Base-by-base conservation (phyloP, 2,797 vertebrate genomes). In the Chromis chromis region DNA sequence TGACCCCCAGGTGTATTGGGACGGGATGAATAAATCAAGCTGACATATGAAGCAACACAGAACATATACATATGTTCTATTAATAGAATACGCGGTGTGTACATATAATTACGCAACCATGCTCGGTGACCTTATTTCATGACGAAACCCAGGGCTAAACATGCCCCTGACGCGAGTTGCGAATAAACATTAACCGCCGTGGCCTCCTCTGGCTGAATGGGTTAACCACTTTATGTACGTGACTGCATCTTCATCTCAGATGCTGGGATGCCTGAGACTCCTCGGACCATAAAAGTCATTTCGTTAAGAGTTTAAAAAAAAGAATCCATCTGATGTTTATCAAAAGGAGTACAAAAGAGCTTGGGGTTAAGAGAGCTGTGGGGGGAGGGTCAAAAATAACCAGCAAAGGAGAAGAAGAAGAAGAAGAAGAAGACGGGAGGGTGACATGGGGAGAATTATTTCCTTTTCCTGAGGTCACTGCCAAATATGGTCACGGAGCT, bases 21-120 rank as follows among this genome's bases (percentile, higher is more conserved):
- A 89, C 77, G 46, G 61, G 70, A 79, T 50, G 71, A 86, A 91
- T 92, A 89, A 92, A 92, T 93, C 87, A 91, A 81, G 60, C 24
- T 76, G 90, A 89, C 88, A 89, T 49, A 82, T 72, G 69, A 63
- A 64, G 73, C 63, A 76, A 79, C 66, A 86, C 75, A 75, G 59
- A 69, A 82, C 67, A 86, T 74, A 81, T 68, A 86, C 71, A 46
- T 49, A 48, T 33, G 40, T 31, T 72, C 84, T 88, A 85, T 79
- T 76, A 80, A 87, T 90, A 86, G 86, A 76, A 53, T 64, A 59
- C 77, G 77, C 40, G 31, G 48, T 28, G 78, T 55, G 25, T 84
- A 66, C 70, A 78, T 78, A 86, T 86, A 79, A 91, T 93, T 88
- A 92, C 39, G 78, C 62, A 91, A 91, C 82, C 48, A 40, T 67